Percentiles rank a stretch among this genome's conserved stretches.
These are phyloP conservation scores for Scomberomorus guttatus DNA, from an alignment of 2,797 vertebrate genomes.

Conservation along the genomic window DNA sequence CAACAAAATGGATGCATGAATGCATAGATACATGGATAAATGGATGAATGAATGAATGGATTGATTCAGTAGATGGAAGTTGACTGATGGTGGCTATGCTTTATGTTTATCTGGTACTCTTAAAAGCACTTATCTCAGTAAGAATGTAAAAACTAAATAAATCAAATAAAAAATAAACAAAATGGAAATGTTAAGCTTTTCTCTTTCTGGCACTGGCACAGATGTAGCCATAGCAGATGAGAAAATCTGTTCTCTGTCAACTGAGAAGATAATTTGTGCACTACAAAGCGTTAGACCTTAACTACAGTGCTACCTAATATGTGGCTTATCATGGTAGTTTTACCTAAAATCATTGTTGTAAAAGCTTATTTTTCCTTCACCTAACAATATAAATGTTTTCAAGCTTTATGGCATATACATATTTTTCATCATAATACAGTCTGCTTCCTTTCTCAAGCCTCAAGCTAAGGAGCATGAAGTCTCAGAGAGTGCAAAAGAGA, in stretches of 20 bases:
- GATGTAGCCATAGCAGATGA: conserved; percentile 2
- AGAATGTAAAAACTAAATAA: conserved; percentile 4
- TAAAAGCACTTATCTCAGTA: conserved; percentile 21
- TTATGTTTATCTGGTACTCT: conserved; percentile 11
- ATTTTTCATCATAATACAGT: conserved; percentile 12
- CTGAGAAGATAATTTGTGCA: conserved; percentile 6
- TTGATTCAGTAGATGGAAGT: conserved; percentile 24
- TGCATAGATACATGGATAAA: conserved; percentile 1
- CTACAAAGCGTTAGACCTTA: conserved; percentile 16
- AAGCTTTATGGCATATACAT: conserved; percentile 12
- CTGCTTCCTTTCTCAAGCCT: conserved; percentile 49
- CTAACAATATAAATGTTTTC: conserved; percentile 9
- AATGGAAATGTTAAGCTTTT: not conserved
- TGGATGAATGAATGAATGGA: conserved; percentile 8
- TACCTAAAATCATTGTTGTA: conserved; percentile 6
- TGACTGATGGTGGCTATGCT: conserved; percentile 17
- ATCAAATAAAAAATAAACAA: conserved; percentile 16
- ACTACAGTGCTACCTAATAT: conserved; percentile 2
- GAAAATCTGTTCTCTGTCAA: conserved; percentile 34
- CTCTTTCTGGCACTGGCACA: not conserved
- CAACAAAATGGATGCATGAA: conserved; percentile 5
- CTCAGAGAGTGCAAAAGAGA: conserved; percentile 72
- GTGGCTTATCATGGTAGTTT: not conserved
- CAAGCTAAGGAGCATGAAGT: conserved; percentile 72
- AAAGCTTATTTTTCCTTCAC: conserved; percentile 13